These are phyloP conservation scores for Pluvianellus socialis DNA, from an alignment of 2,113 vertebrate genomes.

Conservation along the genomic window DNA sequence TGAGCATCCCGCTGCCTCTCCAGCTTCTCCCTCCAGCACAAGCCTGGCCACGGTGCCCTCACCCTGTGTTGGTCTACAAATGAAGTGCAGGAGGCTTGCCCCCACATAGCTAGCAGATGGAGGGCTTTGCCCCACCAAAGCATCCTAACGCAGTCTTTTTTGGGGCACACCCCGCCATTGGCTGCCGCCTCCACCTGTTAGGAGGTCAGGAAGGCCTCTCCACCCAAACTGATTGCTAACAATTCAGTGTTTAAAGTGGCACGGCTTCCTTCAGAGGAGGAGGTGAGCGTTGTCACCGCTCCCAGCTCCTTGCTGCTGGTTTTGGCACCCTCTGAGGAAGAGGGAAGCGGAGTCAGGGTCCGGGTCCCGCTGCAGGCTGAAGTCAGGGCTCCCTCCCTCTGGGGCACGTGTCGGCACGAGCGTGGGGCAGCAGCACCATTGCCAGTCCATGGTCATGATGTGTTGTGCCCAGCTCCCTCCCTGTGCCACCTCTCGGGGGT, in stretches of 20 bases:
- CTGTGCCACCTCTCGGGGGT: accelerated
- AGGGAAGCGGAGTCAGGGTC: background rate
- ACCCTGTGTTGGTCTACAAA: background rate
- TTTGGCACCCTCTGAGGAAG: background rate
- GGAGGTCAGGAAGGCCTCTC: background rate
- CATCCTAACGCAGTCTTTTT: background rate
- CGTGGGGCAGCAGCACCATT: background rate
- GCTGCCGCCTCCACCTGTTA: background rate
- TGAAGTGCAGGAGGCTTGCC: background rate
- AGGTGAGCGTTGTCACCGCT: accelerated
- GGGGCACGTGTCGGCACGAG: accelerated
- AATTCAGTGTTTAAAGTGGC: background rate
- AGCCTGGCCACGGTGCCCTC: background rate
- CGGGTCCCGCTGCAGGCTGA: background rate
- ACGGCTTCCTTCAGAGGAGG: background rate
- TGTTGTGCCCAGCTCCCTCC: background rate
- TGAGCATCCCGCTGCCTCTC: background rate
- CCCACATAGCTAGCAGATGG: accelerated
- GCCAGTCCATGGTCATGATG: accelerated
- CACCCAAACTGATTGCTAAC: background rate
- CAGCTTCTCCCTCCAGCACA: background rate
- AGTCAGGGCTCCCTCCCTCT: background rate
- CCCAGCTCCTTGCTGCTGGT: background rate
- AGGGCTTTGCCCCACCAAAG: background rate
- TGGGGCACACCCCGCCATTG: background rate